Conservation (phyloP, 2,888 invertebrate species). For the Cecidostiba fungosa region DNA sequence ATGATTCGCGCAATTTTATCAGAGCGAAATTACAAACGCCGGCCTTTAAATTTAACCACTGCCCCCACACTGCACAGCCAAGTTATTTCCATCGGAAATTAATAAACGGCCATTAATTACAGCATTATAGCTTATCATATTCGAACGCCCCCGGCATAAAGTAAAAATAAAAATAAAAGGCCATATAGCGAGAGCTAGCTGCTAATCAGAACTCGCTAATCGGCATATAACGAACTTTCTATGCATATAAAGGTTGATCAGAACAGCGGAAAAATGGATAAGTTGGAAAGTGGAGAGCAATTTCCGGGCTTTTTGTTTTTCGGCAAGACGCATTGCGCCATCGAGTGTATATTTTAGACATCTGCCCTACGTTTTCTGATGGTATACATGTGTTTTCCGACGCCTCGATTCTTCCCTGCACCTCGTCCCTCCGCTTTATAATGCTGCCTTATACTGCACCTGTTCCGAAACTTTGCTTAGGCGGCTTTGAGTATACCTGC, state of each 20-base stretch:
- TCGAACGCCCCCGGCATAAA: neutral
- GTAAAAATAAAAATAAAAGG: neutral
- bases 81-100: conserved; percentile 24
- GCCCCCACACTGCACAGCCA: neutral
- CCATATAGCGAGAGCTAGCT: neutral
- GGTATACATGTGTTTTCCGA: conserved; percentile 4
- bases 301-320: conserved; percentile 43
- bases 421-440: neutral
- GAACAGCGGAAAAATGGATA: neutral
- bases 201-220: neutral
- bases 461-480: neutral
- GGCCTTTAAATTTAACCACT: neutral
- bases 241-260: neutral
- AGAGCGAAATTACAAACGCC: too few relatives aligned
- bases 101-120: neutral
- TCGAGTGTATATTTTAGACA: neutral
- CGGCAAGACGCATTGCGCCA: neutral
- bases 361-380: neutral
- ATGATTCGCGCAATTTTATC: too few relatives aligned
- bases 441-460: neutral
- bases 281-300: neutral
- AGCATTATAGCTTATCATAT: conserved; percentile 7
- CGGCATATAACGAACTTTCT: neutral
- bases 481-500: too few relatives aligned
- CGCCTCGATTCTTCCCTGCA: neutral